Conservation (phyloP, 2,797 vertebrate genomes). For the Sebastolobus alascanus region DNA sequence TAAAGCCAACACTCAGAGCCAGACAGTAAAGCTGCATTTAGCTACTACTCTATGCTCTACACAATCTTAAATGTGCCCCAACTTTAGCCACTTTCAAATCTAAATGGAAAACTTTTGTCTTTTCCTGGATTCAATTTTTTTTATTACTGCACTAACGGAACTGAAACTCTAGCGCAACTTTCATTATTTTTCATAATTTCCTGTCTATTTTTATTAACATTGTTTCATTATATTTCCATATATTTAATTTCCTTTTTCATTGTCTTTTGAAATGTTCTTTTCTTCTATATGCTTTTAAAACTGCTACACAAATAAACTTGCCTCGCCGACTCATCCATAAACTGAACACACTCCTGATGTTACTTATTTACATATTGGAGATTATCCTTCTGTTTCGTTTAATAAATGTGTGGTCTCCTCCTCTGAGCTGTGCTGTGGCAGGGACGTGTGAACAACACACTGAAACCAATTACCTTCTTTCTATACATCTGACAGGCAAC, state of each 20-base stretch:
- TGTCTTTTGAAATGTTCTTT: background rate
- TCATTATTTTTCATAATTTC: conserved; percentile 4
- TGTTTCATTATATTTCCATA: background rate
- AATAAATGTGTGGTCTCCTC: conserved; percentile 35
- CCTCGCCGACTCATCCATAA: background rate
- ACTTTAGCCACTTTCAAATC: background rate
- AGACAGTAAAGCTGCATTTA: background rate
- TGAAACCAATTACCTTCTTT: conserved; percentile 62
- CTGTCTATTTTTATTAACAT: background rate
- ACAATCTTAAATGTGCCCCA: background rate
- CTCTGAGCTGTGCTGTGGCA: conserved; percentile 15
- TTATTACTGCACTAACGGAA: background rate
- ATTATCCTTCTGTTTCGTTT: conserved; percentile 30
- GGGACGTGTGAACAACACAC: conserved; percentile 19
- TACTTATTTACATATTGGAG: conserved; percentile 34
- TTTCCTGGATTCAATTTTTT: background rate
- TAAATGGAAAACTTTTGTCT: background rate
- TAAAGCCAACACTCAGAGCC: background rate
- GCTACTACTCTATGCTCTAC: background rate
- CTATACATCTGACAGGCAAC: conserved; percentile 48
- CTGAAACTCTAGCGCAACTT: background rate
- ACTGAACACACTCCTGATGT: background rate
- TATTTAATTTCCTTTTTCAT: background rate
- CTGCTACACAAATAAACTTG: conserved; percentile 2
- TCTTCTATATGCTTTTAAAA: background rate